A percentile compares a stretch with the other conserved stretches of the same genome.
These are phyloP conservation scores for Odontesthes bonariensis DNA, from an alignment of 2,113 vertebrate genomes.

Conservation along the genomic window DNA sequence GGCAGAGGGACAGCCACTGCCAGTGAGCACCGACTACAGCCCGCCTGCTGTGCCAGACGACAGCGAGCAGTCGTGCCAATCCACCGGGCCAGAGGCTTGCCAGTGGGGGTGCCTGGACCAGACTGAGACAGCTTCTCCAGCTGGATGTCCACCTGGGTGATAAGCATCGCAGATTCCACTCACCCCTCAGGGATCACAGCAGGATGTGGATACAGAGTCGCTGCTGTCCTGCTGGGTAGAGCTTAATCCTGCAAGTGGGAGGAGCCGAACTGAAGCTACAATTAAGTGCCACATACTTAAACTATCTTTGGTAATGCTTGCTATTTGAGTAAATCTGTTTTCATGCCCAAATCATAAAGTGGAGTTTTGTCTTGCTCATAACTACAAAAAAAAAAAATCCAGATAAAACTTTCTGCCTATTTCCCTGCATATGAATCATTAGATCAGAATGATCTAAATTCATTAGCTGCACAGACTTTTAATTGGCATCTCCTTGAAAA, in stretches of 20 bases:
- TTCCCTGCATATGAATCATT: no score
- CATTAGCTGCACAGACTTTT: not conserved
- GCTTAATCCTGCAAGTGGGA: slow-evolving; percentile 15
- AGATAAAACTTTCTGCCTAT: not conserved
- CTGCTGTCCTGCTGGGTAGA: slow-evolving; percentile 31
- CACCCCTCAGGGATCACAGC: slow-evolving; percentile 54
- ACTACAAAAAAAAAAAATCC: not conserved
- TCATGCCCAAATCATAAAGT: not conserved
- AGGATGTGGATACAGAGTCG: slow-evolving; percentile 34
- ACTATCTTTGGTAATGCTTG: not conserved
- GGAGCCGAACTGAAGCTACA: slow-evolving; percentile 13
- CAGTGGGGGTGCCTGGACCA: slow-evolving; percentile 11
- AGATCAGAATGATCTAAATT: no score
- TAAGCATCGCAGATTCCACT: slow-evolving; percentile 42
- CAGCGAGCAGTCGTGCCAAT: slow-evolving; percentile 52
- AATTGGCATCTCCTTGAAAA: not conserved
- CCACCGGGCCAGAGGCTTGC: slow-evolving; percentile 48
- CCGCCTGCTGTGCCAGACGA: slow-evolving; percentile 61
- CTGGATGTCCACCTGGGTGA: slow-evolving; percentile 64
- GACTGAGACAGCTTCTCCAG: slow-evolving; percentile 29
- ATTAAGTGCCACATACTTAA: slow-evolving; percentile 21
- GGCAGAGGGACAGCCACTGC: slow-evolving; percentile 44
- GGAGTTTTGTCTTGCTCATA: not conserved
- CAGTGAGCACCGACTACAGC: slow-evolving; percentile 14
- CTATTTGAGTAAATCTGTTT: not conserved